phyloP scores from a whole-genome alignment of 2,797 vertebrate genomes.

The Agapornis canus region DNA sequence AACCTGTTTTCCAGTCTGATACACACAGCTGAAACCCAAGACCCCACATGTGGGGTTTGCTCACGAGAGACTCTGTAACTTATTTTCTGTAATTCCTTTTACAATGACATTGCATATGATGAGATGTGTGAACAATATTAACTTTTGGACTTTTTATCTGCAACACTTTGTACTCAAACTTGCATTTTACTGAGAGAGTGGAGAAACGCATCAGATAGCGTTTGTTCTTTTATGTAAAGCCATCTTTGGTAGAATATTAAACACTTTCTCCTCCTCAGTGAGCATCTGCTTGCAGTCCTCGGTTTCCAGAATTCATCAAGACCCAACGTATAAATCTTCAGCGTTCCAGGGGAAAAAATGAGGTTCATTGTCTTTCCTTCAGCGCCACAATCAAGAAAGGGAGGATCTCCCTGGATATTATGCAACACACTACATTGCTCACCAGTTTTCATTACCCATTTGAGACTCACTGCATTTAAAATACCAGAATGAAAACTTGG shows the following conservation, averaged over 20 bases:
- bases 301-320: background rate
- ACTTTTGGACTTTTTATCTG: background rate
- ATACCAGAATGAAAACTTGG: rapidly evolving
- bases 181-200: background rate
- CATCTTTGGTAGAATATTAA: background rate
- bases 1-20: background rate
- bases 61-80: background rate
- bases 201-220: background rate
- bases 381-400: background rate
- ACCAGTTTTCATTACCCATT: background rate
- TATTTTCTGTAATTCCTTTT: background rate
- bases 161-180: background rate
- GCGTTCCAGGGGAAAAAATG: background rate
- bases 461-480: background rate
- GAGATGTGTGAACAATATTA: background rate
- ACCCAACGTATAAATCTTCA: background rate
- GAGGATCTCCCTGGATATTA: background rate
- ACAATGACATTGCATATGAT: background rate
- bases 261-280: background rate
- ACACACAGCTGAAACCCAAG: background rate
- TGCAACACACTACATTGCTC: background rate
- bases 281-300: background rate
- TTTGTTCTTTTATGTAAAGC: background rate
- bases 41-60: background rate
- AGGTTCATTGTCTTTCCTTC: background rate